These are phyloP conservation scores for Drosophila simulans DNA, from an alignment of 1,140 invertebrate species.

Conservation along the genomic window DNA sequence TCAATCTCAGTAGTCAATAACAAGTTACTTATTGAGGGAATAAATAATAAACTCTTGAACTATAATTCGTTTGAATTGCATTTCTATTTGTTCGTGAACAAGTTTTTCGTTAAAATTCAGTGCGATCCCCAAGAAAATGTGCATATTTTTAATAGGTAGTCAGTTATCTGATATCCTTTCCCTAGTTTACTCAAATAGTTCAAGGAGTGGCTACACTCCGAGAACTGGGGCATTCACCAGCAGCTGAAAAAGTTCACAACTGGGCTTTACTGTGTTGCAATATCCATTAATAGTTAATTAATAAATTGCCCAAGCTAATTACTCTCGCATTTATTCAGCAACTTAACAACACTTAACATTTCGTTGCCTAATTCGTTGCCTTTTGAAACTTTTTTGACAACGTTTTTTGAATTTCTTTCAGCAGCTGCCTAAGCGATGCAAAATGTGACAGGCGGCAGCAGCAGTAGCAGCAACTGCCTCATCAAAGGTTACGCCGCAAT, in stretches of 20 bases:
- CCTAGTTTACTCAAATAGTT: no score
- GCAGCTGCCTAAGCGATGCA: constrained; percentile 58
- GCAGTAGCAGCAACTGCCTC: constrained; percentile 19
- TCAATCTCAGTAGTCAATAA: no score
- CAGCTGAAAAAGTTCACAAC: constrained; percentile 10
- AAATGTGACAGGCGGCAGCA: constrained; percentile 59
- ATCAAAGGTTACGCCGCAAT: background rate
- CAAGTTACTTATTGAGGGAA: background rate
- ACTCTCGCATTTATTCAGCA: background rate
- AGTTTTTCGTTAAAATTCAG: no score
- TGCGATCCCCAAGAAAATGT: no score
- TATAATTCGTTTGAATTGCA: no score
- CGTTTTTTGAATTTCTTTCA: constrained; percentile 30
- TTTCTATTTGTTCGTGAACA: no score
- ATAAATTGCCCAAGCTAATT: constrained; percentile 1
- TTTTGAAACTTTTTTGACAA: background rate
- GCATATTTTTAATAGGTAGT: no score
- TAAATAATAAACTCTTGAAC: background rate
- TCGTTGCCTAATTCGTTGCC: no score
- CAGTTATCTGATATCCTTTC: no score
- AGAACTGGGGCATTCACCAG: constrained; percentile 6
- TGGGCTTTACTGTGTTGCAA: background rate
- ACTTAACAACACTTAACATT: background rate
- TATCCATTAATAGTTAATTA: constrained; percentile 10
- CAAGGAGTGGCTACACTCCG: background rate